Evolutionary conservation across 1,140 invertebrate genomes (phyloP).

Genomic region (Prorops nasuta): DNA sequence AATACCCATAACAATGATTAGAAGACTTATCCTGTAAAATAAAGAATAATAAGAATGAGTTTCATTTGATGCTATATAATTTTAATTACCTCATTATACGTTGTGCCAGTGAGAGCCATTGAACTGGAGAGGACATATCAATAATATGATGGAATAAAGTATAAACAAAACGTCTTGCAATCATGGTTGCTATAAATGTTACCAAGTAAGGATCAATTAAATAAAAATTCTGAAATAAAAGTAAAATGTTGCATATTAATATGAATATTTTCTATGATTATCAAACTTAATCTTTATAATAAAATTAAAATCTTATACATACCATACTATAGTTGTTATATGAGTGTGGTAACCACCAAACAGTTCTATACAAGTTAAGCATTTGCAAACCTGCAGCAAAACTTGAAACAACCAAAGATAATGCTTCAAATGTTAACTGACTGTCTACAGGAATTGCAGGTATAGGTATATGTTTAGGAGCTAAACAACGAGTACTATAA

Average conservation of each 20-base stretch:
- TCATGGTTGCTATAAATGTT: slow-evolving; percentile 76
- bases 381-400: slow-evolving; percentile 79
- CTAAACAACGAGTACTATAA: slow-evolving; percentile 23
- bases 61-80: too few relatives aligned
- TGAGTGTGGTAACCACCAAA: slow-evolving; percentile 96
- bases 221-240: slow-evolving; percentile 86
- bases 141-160: slow-evolving; percentile 58
- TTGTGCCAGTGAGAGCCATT: slow-evolving; percentile 40
- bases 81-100: slow-evolving; percentile 43
- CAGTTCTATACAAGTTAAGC: slow-evolving; percentile 90
- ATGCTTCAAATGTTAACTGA: slow-evolving; percentile 81
- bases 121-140: slow-evolving; percentile 35
- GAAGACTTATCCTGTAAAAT: slow-evolving; percentile 59
- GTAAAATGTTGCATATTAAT: slow-evolving; percentile 10
- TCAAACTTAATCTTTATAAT: slow-evolving; percentile 6
- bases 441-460: slow-evolving; percentile 81
- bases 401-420: slow-evolving; percentile 80
- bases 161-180: slow-evolving; percentile 77
- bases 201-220: slow-evolving; percentile 87
- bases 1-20: slow-evolving; percentile 55
- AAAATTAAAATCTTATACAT: slow-evolving; percentile 45
- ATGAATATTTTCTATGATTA: slow-evolving; percentile 8
- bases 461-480: slow-evolving; percentile 81
- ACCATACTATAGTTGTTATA: slow-evolving; percentile 87
- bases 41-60: too few relatives aligned